Evolutionary conservation across 1,140 invertebrate species (phyloP).

Genomic region (Drosophila auraria): DNA sequence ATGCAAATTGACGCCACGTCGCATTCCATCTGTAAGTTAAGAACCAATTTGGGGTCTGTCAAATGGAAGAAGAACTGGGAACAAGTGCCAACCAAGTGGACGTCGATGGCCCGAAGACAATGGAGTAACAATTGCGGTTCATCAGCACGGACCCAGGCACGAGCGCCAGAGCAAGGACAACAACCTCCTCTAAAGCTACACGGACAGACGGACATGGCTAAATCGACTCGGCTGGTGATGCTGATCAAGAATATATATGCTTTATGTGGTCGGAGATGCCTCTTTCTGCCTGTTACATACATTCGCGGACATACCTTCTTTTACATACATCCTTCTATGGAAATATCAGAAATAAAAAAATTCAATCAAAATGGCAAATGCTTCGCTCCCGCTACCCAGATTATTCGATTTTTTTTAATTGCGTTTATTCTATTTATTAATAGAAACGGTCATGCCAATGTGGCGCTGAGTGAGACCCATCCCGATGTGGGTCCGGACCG

Average conservation of each 20-base stretch:
- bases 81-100: no score
- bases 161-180: not conserved
- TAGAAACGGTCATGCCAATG: not conserved
- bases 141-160: constrained; percentile 16
- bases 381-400: not conserved
- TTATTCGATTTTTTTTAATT: constrained; percentile 40
- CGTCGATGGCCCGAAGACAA: constrained; percentile 5
- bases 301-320: no score
- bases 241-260: no score
- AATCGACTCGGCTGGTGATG: no score
- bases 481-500: not conserved
- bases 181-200: not conserved
- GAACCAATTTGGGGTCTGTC: constrained; percentile 9
- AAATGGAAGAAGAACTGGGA: no score
- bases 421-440: constrained; percentile 43
- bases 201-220: no score
- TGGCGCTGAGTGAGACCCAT: not conserved
- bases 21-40: constrained; percentile 27
- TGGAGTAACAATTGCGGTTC: constrained; percentile 31
- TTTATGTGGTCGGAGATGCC: no score
- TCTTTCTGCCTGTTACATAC: no score
- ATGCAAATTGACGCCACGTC: not conserved
- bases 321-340: no score
- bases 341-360: not conserved
- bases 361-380: constrained; percentile 20